These are phyloP conservation scores for Patella ulyssiponensis DNA, from an alignment of 2,888 invertebrate species.

Conservation along the genomic window DNA sequence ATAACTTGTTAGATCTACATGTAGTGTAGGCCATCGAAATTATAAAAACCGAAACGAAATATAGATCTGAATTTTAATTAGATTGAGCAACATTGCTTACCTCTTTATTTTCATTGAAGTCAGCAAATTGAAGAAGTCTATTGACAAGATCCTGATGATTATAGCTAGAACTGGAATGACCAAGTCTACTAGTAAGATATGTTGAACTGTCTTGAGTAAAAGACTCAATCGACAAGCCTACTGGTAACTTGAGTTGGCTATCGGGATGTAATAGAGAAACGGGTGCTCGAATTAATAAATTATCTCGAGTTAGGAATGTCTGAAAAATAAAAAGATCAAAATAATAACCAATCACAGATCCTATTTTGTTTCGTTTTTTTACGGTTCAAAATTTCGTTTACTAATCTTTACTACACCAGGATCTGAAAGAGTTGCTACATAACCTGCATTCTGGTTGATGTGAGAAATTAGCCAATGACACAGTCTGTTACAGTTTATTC, in stretches of 20 bases:
- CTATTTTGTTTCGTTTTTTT: no score
- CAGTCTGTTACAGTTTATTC: no score
- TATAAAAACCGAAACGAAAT: no score
- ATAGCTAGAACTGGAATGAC: neutral
- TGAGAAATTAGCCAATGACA: no score
- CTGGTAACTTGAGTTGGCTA: neutral
- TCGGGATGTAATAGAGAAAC: neutral
- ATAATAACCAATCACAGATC: no score
- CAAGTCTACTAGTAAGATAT: neutral
- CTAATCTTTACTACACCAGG: no score
- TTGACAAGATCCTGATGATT: neutral
- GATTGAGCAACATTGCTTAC: neutral
- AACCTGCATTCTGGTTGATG: no score
- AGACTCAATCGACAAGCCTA: neutral
- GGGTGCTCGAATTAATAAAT: neutral
- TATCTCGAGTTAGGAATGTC: neutral
- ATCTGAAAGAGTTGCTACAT: no score
- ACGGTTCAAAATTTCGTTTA: no score
- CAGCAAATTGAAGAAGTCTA: slow-evolving; percentile 4
- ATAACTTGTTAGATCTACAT: no score
- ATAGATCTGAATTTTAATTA: no score
- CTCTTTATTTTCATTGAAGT: slow-evolving; percentile 3
- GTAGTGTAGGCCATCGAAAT: no score
- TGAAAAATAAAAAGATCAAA: neutral
- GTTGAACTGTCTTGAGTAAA: neutral